These are phyloP conservation scores for Orchestia grillus DNA, from an alignment of 1,140 invertebrate species.

Conservation along the genomic window DNA sequence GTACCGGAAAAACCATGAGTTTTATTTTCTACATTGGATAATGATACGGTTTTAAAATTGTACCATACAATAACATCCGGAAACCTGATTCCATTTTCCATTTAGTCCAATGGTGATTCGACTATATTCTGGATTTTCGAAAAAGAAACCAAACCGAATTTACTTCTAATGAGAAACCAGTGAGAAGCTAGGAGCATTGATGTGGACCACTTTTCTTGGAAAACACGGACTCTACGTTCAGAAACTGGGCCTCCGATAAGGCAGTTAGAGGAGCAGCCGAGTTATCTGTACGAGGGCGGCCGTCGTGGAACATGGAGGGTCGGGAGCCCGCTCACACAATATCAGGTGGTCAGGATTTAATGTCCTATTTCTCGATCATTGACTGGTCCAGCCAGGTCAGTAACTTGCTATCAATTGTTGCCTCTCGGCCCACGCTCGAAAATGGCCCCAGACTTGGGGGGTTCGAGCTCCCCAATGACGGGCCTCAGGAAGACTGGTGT, in stretches of 20 bases:
- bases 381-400: neutral
- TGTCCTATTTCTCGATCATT: neutral
- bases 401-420: neutral
- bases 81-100: neutral
- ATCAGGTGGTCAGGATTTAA: neutral
- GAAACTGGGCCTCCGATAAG: neutral
- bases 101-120: neutral
- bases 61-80: neutral
- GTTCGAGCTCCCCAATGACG: neutral
- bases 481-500: neutral
- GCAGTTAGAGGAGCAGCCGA: neutral
- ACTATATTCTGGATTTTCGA: neutral
- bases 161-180: neutral
- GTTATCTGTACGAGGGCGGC: no score
- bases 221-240: neutral
- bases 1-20: no score
- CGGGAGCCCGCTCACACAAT: neutral
- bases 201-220: neutral
- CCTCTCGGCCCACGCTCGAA: neutral
- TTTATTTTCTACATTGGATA: neutral
- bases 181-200: neutral
- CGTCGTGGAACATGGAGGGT: neutral
- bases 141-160: neutral
- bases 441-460: neutral
- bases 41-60: neutral